These are phyloP conservation scores for Tenebrosternarchus preto DNA, from an alignment of 2,113 vertebrate genomes.

Conservation along the genomic window DNA sequence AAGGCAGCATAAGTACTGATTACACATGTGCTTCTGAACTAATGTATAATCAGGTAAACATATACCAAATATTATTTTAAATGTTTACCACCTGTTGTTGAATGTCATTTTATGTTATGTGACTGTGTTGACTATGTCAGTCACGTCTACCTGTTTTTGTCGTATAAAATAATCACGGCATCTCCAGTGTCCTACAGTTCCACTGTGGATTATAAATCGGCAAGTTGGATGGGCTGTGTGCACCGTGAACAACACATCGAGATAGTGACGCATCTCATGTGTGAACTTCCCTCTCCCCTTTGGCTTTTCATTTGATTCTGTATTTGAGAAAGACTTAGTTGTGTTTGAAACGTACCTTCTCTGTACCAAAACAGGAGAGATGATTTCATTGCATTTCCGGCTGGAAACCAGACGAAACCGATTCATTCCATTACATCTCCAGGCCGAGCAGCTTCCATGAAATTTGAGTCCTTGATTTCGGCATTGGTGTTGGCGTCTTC, in stretches of 20 bases:
- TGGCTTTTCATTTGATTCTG: background rate
- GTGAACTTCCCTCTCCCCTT: background rate
- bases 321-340: background rate
- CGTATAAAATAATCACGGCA: no score
- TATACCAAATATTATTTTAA: no score
- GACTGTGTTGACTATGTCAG: no score
- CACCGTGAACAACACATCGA: background rate
- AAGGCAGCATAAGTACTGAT: no score
- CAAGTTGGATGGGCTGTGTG: background rate
- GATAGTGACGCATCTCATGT: background rate
- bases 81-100: no score
- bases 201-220: background rate
- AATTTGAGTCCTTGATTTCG: slow-evolving; percentile 1
- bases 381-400: background rate
- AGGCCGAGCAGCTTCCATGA: background rate
- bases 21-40: background rate
- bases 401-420: background rate
- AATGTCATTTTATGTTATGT: no score
- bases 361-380: background rate
- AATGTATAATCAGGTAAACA: background rate
- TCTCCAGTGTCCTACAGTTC: background rate
- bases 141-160: no score
- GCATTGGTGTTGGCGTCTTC: background rate
- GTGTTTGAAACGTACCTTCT: background rate
- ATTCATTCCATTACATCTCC: background rate